Evolutionary conservation across 64 coral and sea anemone species (phyloP), one percentile per base, ranked within the genome.

Genomic region (Anthopleura sola): DNA sequence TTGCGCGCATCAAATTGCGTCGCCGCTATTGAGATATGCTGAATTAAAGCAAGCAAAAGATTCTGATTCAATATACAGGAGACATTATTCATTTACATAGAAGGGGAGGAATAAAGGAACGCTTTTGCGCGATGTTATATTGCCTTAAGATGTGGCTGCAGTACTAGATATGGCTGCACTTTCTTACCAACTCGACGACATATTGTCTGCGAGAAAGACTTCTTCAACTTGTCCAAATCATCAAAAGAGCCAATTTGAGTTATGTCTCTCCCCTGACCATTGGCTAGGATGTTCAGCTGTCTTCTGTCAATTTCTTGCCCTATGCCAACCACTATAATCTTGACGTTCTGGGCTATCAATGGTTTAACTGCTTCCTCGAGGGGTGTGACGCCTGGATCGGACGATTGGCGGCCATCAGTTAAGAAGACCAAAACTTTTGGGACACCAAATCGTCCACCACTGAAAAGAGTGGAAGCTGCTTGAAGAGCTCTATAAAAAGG

Each of bases 351-450:
- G 28, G 62, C 66, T 23, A 58, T 55, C 33, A 93, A 79, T n/a
- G 91, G 82, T 80, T 47, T 82, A 21, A 93, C 82, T 18, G 91
- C 91, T 1, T 78, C 36, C 18, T 76, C 74, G 48, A 93, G 82
- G 7, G 64, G 36, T 36, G 62, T 48, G 8, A 79, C 24, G 6
- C 91, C 86, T 50, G 81, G 86, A 51, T 88, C 91, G 0, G 80
- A 88, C 21, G 62, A 75, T 54, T 93, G 91, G 75, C 91, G 86
- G 34, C 91, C 91, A 47, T 88, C 91, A 14, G 86, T 93, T 54
- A 93, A 75, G 23, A 93, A 88, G 0, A 93, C 46, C 3, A 93
- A 80, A 4, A 93, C 69, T 60, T 88, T 87, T 54, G 81, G 79
- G 15, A 80, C 82, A 48, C 26, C 62, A 46, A 75, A 51, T 20